These are phyloP conservation scores for Contarinia nasturtii DNA, from an alignment of 1,140 invertebrate genomes.

Conservation along the genomic window DNA sequence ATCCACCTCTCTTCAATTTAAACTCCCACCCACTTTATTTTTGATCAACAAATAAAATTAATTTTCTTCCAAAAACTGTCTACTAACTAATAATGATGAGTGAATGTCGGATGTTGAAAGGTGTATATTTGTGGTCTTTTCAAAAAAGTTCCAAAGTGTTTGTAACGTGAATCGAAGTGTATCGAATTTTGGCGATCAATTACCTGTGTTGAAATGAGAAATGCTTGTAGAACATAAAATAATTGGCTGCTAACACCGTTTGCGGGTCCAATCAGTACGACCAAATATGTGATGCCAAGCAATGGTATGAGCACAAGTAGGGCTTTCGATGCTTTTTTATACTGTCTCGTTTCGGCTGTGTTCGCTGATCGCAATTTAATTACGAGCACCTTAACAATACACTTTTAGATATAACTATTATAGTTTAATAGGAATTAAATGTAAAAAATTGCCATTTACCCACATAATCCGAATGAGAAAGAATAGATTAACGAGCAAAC, in stretches of 20 bases:
- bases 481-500: constrained; percentile 58
- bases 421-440: not conserved
- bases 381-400: constrained; percentile 52
- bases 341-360: constrained; percentile 70
- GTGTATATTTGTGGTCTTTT: too few species aligned
- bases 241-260: constrained; percentile 47
- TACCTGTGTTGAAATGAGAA: not conserved
- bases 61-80: too few species aligned
- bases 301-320: constrained; percentile 72
- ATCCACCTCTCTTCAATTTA: too few species aligned
- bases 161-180: too few species aligned
- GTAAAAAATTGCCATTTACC: constrained; percentile 34
- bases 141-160: too few species aligned
- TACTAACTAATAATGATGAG: too few species aligned
- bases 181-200: too few species aligned
- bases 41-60: too few species aligned
- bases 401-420: constrained; percentile 1
- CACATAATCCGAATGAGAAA: constrained; percentile 84
- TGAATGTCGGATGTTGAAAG: too few species aligned
- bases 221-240: constrained; percentile 47
- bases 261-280: constrained; percentile 41
- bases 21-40: too few species aligned
- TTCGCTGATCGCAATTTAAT: constrained; percentile 78
- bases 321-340: constrained; percentile 74
- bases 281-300: constrained; percentile 68